Percentiles rank a stretch among this genome's conserved stretches.
These are phyloP conservation scores for Rhopalosiphum nymphaeae DNA, from an alignment of 2,888 invertebrate genomes.

Conservation along the genomic window DNA sequence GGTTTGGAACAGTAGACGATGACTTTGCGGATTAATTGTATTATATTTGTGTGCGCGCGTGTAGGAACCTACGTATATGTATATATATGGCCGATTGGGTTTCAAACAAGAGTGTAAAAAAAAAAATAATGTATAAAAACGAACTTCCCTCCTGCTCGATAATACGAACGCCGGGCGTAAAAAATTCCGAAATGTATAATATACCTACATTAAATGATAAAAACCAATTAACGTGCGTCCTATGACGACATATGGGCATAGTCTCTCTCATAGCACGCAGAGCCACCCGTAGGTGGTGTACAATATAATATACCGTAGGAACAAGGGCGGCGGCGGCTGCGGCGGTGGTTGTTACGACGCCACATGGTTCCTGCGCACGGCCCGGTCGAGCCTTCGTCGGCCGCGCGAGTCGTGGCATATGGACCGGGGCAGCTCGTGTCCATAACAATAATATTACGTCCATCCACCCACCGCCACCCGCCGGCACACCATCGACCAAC, in stretches of 20 bases:
- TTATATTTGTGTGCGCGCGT: neutral
- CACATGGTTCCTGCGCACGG: constrained; percentile 51
- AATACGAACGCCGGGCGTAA: constrained; percentile 36
- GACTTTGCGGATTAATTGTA: constrained; percentile 55
- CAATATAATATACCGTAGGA: too few relatives aligned
- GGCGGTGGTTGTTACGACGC: constrained; percentile 31
- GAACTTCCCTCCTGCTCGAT: neutral
- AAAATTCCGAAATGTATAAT: constrained; percentile 28
- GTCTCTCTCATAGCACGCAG: neutral
- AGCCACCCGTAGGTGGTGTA: neutral
- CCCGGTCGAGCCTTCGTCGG: neutral
- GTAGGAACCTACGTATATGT: neutral
- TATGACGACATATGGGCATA: constrained; percentile 55
- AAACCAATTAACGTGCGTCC: constrained; percentile 62
- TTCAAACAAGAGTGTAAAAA: neutral
- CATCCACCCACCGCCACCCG: neutral
- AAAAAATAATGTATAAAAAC: constrained; percentile 15
- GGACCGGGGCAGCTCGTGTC: constrained; percentile 60
- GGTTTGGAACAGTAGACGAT: constrained; percentile 48
- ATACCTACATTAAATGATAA: constrained; percentile 59
- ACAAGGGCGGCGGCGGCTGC: neutral
- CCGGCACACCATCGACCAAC: neutral
- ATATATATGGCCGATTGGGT: constrained; percentile 17
- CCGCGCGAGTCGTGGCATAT: constrained; percentile 54
- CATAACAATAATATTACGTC: constrained; percentile 34